phyloP scores from a whole-genome alignment of 1,140 invertebrate genomes.

The Holcopasites calliopsidis region DNA sequence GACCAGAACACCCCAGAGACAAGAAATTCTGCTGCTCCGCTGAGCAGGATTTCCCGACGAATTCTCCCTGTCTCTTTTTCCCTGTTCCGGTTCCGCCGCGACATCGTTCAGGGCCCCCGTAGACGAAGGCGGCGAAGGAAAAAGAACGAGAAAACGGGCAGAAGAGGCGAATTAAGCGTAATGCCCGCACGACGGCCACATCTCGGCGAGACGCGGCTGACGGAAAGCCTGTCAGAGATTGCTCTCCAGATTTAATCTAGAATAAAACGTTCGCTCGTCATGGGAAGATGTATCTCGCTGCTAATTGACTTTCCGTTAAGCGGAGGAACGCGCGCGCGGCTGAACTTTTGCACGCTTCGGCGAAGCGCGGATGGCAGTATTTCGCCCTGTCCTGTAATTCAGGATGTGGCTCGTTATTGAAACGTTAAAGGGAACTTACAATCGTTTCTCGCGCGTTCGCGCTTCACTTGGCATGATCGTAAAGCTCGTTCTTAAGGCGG shows the following conservation, averaged over 20 bases:
- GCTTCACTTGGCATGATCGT: conserved; percentile 50
- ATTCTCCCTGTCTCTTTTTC: neutral
- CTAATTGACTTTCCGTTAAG: neutral
- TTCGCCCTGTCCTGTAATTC: too few species aligned
- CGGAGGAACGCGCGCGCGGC: neutral
- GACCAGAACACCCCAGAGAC: too few species aligned
- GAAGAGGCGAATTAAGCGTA: neutral
- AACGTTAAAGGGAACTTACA: conserved; percentile 12
- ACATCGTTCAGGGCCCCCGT: neutral
- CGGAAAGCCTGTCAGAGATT: neutral
- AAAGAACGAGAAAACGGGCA: too few species aligned
- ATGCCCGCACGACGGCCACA: neutral
- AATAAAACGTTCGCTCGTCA: too few species aligned
- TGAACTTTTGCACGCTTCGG: too few species aligned
- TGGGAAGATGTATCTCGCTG: neutral
- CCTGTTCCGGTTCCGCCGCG: neutral
- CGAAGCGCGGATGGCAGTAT: neutral
- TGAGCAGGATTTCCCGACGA: neutral
- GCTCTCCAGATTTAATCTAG: neutral
- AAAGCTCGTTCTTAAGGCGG: conserved; percentile 45
- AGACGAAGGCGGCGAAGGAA: neutral
- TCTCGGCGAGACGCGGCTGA: neutral
- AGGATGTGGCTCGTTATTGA: neutral
- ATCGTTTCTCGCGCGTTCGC: neutral
- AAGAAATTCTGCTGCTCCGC: neutral